A percentile compares a stretch with the other conserved stretches of the same genome.
Evolutionary conservation across 64 coral and sea anemone genomes (phyloP).

Genomic region (Dendronephthya gigantea): DNA sequence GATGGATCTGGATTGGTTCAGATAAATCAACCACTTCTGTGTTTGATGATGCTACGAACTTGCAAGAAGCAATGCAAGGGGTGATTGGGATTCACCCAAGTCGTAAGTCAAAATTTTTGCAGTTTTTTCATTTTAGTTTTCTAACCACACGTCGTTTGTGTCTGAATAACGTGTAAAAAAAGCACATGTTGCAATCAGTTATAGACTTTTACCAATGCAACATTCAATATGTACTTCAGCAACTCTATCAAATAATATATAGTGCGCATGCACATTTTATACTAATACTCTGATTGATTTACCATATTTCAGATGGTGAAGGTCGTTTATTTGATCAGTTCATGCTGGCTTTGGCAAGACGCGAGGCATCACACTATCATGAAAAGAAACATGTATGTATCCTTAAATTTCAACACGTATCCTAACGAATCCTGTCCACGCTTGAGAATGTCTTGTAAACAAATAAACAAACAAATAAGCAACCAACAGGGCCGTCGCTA

Average conservation of each 20-base stretch:
- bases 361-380: neutral
- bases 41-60: conserved; percentile 57
- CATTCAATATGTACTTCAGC: no score
- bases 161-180: neutral
- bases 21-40: conserved; percentile 75
- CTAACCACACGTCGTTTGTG: no score
- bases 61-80: conserved; percentile 81
- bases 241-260: no score
- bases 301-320: neutral
- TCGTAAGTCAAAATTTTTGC: neutral
- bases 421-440: no score
- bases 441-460: no score
- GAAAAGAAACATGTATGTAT: conserved; percentile 1
- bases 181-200: no score
- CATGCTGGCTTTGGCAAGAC: neutral
- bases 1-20: conserved; percentile 85
- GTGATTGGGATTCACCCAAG: conserved; percentile 88
- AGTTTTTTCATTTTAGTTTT: no score
- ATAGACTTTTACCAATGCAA: no score
- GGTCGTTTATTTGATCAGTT: conserved; percentile 18
- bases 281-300: neutral
- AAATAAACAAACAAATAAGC: no score
- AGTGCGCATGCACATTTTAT: neutral
- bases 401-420: no score
- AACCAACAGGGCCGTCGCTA: no score